Percentiles rank a stretch among this genome's conserved stretches.
Conservation (phyloP, 2,797 vertebrate genomes). For the Enteromius fasciolatus region DNA sequence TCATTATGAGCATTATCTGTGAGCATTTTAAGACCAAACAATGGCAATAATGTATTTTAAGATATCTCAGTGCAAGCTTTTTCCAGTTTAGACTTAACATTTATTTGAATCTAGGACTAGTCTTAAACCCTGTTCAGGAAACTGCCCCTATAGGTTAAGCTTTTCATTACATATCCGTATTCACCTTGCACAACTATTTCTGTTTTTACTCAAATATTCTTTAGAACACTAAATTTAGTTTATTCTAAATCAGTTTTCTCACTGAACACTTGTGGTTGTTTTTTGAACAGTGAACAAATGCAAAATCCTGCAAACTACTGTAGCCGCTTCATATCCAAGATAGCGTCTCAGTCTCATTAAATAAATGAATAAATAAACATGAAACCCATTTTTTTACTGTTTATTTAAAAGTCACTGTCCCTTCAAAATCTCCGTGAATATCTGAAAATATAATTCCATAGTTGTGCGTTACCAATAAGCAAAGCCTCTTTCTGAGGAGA, state of each 20-base stretch:
- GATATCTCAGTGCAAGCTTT: no score
- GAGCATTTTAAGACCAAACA: no score
- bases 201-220: background rate
- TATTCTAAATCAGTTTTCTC: background rate
- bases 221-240: background rate
- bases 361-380: background rate
- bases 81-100: no score
- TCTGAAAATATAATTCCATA: slow-evolving; percentile 54
- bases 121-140: no score
- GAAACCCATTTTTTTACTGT: slow-evolving; percentile 43
- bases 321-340: background rate
- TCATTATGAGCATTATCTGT: no score
- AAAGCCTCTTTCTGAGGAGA: slow-evolving; percentile 50
- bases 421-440: slow-evolving; percentile 70
- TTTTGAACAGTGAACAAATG: background rate
- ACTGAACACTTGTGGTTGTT: background rate
- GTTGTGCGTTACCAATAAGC: slow-evolving; percentile 57
- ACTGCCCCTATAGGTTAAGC: no score
- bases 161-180: no score
- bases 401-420: slow-evolving; percentile 72
- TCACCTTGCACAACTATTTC: no score
- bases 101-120: no score
- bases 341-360: background rate
- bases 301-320: background rate
- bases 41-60: no score